phyloP scores from a whole-genome alignment of 2,888 invertebrate species.

The Microplitis manilae region DNA sequence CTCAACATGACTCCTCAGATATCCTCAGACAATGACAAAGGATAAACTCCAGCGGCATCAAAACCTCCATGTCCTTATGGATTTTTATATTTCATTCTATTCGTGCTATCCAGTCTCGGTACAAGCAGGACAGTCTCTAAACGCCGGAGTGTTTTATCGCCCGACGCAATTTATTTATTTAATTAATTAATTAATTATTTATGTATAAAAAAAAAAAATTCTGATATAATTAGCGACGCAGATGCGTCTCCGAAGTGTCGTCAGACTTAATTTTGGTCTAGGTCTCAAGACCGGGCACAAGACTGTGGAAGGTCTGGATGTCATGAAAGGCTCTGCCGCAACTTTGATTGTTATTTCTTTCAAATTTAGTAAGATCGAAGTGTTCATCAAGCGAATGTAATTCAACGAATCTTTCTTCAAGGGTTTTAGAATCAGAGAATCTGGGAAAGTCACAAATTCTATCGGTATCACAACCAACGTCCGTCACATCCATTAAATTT shows the following conservation, averaged over 20 bases:
- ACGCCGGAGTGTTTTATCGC: background rate
- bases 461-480: constrained; percentile 62
- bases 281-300: constrained; percentile 67
- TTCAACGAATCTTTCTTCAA: constrained; percentile 64
- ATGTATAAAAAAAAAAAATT: background rate
- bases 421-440: constrained; percentile 62
- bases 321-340: constrained; percentile 68
- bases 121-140: constrained; percentile 10
- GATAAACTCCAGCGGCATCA: background rate
- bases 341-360: constrained; percentile 66
- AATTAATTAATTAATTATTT: constrained; percentile 1
- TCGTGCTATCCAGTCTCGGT: constrained; percentile 35
- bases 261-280: constrained; percentile 53
- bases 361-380: constrained; percentile 64
- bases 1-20: background rate
- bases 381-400: constrained; percentile 65
- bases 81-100: constrained; percentile 1
- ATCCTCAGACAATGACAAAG: background rate
- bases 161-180: background rate
- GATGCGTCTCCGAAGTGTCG: constrained; percentile 5
- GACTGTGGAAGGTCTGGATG: constrained; percentile 67
- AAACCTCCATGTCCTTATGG: background rate
- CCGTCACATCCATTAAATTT: constrained; percentile 58
- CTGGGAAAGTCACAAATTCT: constrained; percentile 65
- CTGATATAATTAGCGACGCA: background rate